Base-by-base conservation (phyloP, 2,797 vertebrate species). In the Okamejei kenojei region DNA sequence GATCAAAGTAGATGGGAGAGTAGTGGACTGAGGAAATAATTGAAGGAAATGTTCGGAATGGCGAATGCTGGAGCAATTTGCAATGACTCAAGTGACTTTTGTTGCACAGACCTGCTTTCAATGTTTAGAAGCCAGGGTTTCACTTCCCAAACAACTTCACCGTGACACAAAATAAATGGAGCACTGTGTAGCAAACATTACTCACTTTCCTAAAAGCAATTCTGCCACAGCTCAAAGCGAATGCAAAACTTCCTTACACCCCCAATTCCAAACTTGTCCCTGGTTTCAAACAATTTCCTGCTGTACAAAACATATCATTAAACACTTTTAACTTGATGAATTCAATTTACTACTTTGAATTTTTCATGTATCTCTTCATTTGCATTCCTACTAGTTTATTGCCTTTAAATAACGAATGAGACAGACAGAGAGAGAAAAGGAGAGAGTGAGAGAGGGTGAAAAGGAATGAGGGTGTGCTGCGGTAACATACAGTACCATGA, bases 401-500 rank as follows among this genome's bases (percentile, higher is more conserved):
- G 35, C 38, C 90, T 74, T 91, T 65, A 68, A 73, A 54, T 26
- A 91, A 15, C 73, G 21, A 93, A 93, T 94, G 95, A 94, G 94
- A 94, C 93, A 94, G 95, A 94, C 94, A 96, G 95, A 95, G 19
- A 88, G 95, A 94, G 96, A 96, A 96, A 96, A 94, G 96, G 97
- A 96, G 95, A 95, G 95, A 95, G 95, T 96, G 94, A 95, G 95
- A 94, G 95, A 96, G 95, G 95, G 95, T 96, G 96, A 96, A 93
- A 96, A 97, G 96, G 97, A 98, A 98, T 97, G 97, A 98, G 97
- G 98, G 98, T 98, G 98, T 97, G 96, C 94, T 97, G 96, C 95
- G 96, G 98, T 98, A 98, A 98, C 98, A 98, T 96, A 97, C 97
- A 96, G 98, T 99, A 98, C 98, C 98, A 98, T 97, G 97, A 98